Percentiles rank a stretch among this genome's conserved stretches.
These are phyloP conservation scores for Caenorhabditis remanei DNA, from an alignment of 1,140 invertebrate species.

Conservation along the genomic window DNA sequence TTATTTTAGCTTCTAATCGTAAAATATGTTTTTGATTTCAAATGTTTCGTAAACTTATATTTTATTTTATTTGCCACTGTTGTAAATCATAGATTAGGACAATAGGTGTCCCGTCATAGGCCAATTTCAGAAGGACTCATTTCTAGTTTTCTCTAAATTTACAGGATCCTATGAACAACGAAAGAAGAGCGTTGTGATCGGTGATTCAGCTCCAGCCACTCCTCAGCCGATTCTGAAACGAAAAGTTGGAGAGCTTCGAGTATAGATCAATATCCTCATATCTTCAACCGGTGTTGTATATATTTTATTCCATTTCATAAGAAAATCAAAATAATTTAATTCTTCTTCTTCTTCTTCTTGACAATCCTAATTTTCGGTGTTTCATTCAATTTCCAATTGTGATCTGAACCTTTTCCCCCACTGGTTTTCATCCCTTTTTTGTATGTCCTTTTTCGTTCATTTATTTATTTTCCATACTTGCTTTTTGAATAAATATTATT, in stretches of 20 bases:
- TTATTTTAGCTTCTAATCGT: no score
- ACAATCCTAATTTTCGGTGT: conserved; percentile 27
- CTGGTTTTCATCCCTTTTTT: conserved; percentile 23
- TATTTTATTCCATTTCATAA: not conserved
- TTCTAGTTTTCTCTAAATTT: not conserved
- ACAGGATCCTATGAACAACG: conserved; percentile 48
- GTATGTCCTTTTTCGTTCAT: not conserved
- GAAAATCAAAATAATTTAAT: not conserved
- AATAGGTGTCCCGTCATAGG: not conserved
- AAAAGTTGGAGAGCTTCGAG: conserved; percentile 44
- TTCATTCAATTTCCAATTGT: conserved; percentile 33
- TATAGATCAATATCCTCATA: not conserved
- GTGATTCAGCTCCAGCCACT: conserved; percentile 17
- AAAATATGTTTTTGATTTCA: not conserved
- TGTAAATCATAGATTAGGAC: not conserved
- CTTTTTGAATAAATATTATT: no score
- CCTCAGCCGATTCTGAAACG: conserved; percentile 14
- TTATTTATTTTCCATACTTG: not conserved
- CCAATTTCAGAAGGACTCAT: not conserved
- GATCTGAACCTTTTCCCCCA: conserved; percentile 34
- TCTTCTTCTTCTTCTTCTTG: not conserved
- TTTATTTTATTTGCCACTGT: not conserved
- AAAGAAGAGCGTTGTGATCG: conserved; percentile 46
- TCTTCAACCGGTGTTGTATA: conserved; percentile 9
- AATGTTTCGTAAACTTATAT: not conserved